These are phyloP conservation scores for Porites cylindrica DNA, from an alignment of 92 coral and sea anemone species.

Conservation along the genomic window DNA sequence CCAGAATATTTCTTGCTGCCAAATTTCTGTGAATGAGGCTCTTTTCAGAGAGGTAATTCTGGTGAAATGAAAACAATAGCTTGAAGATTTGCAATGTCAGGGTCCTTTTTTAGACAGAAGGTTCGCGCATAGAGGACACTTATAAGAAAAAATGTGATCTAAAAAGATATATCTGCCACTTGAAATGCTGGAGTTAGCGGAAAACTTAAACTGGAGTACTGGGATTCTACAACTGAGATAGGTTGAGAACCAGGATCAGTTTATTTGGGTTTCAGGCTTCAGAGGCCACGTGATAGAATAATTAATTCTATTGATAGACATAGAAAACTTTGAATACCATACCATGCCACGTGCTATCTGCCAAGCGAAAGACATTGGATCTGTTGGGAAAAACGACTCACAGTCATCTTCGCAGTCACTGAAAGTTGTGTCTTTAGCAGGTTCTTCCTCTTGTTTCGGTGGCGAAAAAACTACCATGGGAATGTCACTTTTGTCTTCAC, in stretches of 20 bases:
- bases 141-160: no score
- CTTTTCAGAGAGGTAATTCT: constrained; percentile 40
- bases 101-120: no score
- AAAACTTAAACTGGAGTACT: no score
- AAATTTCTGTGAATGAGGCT: constrained; percentile 39
- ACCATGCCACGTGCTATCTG: constrained; percentile 45
- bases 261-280: no score
- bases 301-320: no score
- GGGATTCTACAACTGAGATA: no score
- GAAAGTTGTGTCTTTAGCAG: not conserved
- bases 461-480: not conserved
- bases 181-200: no score
- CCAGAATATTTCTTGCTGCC: constrained; percentile 41
- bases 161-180: no score
- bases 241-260: no score
- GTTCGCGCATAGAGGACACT: no score
- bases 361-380: constrained; percentile 31
- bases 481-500: not conserved
- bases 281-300: no score
- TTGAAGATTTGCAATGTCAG: no score
- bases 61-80: not conserved
- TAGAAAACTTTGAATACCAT: not conserved
- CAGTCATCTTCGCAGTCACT: constrained; percentile 24
- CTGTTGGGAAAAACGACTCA: constrained; percentile 17
- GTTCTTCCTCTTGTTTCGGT: not conserved